phyloP scores from a whole-genome alignment of 2,888 invertebrate species.

The Aphodius sticticus region DNA sequence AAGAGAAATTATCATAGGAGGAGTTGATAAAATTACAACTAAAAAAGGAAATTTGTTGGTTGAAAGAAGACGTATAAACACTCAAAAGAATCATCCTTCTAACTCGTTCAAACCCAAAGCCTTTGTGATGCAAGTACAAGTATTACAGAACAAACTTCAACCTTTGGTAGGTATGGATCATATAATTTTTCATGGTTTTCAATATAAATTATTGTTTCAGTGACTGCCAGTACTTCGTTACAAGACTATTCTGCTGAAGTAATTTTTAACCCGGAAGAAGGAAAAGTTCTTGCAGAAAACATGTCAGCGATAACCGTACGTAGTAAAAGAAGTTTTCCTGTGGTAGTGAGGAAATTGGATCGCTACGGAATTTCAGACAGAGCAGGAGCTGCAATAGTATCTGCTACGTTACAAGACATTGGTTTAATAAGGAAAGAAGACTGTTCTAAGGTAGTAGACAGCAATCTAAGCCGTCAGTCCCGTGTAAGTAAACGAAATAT shows the following conservation, averaged over 20 bases:
- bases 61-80: neutral
- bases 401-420: constrained; percentile 6
- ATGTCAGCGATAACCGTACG: neutral
- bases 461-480: too few species aligned
- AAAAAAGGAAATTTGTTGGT: too few species aligned
- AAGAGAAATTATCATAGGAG: too few species aligned
- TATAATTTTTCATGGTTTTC: too few species aligned
- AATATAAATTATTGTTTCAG: neutral
- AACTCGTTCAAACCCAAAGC: neutral
- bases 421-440: neutral
- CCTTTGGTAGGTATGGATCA: neutral
- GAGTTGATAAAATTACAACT: too few species aligned
- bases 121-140: neutral
- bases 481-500: too few species aligned
- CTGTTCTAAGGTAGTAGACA: too few species aligned
- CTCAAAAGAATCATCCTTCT: neutral
- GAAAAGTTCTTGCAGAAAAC: neutral
- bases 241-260: neutral
- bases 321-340: neutral
- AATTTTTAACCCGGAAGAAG: neutral
- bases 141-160: neutral
- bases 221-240: neutral
- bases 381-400: constrained; percentile 18
- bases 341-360: neutral
- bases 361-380: neutral